A percentile compares a stretch with the other conserved stretches of the same genome.
phyloP scores from a whole-genome alignment of 2,113 vertebrate species.

The Pterocles orientalis region DNA sequence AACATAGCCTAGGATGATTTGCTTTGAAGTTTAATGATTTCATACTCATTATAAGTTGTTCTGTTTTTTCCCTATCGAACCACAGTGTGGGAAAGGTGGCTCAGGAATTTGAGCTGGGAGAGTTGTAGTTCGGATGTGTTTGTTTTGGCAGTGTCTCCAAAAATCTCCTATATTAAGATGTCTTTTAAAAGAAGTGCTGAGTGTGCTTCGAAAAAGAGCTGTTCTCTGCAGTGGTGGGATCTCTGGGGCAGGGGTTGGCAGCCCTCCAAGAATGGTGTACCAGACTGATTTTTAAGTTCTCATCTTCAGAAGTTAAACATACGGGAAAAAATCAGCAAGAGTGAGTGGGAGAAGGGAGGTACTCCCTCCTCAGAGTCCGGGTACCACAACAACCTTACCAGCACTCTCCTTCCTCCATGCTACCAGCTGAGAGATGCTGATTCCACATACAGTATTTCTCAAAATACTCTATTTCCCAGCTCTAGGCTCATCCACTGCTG shows the following conservation, averaged over 20 bases:
- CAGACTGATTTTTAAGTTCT: not conserved
- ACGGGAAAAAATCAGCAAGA: not conserved
- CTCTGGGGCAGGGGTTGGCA: not conserved
- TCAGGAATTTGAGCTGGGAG: not conserved
- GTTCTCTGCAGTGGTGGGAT: not conserved
- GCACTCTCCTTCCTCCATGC: not conserved
- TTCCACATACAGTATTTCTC: not conserved
- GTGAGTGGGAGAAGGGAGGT: not conserved
- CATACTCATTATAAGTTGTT: not conserved
- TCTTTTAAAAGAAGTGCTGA: not conserved
- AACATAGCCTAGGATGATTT: not conserved
- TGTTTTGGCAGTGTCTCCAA: not conserved
- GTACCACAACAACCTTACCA: not conserved
- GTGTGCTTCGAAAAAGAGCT: not conserved
- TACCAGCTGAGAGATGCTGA: not conserved
- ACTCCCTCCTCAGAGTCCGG: not conserved
- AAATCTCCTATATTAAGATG: not conserved
- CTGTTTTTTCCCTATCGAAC: not conserved
- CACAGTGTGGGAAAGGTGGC: conserved; percentile 8
- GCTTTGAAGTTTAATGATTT: not conserved
- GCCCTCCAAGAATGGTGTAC: not conserved
- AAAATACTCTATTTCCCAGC: not conserved
- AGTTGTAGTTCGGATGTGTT: not conserved
- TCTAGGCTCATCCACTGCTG: not conserved
- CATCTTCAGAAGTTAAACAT: not conserved